These are phyloP conservation scores for Brachypalpus laphriformis DNA, from an alignment of 2,888 invertebrate genomes.

Conservation along the genomic window DNA sequence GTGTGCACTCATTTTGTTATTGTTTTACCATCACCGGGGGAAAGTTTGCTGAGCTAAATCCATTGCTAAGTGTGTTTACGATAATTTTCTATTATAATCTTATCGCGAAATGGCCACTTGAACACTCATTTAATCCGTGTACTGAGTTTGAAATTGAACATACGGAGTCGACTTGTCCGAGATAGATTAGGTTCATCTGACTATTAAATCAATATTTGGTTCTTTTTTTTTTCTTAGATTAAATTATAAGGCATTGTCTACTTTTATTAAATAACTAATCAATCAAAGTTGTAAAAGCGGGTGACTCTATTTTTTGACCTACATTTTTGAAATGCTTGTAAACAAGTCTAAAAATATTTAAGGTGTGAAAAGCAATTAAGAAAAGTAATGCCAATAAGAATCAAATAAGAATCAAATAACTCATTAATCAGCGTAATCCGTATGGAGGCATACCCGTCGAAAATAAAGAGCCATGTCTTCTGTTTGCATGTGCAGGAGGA, in stretches of 20 bases:
- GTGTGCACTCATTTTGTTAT: not conserved
- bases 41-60: conserved; percentile 11
- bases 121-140: conserved; percentile 41
- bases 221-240: not conserved
- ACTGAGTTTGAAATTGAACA: conserved; percentile 21
- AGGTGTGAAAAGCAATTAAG: not conserved
- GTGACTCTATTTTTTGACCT: conserved; percentile 21
- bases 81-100: conserved; percentile 43
- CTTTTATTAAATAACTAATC: not conserved
- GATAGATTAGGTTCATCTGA: conserved; percentile 66
- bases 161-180: conserved; percentile 33
- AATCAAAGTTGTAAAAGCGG: conserved; percentile 10
- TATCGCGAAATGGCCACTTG: conserved; percentile 41
- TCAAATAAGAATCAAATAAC: not conserved
- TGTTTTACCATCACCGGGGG: conserved; percentile 14
- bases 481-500: too few relatives aligned
- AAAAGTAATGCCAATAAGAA: not conserved
- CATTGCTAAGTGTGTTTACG: conserved; percentile 38
- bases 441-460: too few relatives aligned
- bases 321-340: conserved; percentile 10
- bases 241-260: not conserved
- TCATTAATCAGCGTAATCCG: not conserved
- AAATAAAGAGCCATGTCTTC: too few relatives aligned
- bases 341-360: not conserved
- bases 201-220: conserved; percentile 35